phyloP scores from a whole-genome alignment of 2,113 vertebrate species.

The Pollimyrus isidori region DNA sequence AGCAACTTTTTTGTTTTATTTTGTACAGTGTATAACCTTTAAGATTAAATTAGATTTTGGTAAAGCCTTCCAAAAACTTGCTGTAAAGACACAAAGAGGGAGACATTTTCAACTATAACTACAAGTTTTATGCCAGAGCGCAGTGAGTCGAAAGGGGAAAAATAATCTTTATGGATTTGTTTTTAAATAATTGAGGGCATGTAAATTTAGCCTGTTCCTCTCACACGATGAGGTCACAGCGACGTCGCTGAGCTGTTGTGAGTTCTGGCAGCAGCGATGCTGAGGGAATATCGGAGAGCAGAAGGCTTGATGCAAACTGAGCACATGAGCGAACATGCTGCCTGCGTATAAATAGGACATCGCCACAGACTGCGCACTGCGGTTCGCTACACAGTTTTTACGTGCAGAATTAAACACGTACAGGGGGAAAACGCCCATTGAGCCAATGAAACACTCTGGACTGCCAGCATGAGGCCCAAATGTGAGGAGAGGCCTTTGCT shows the following conservation, averaged over 20 bases:
- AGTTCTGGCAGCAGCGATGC: not conserved
- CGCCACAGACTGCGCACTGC: not conserved
- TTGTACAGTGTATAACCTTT: not conserved
- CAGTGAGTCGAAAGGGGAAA: not conserved
- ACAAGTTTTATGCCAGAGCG: not conserved
- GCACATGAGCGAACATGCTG: not conserved
- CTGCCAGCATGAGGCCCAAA: not conserved
- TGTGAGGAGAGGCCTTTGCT: not conserved
- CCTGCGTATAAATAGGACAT: conserved; percentile 1
- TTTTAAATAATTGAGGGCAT: not conserved
- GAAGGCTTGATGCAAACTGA: not conserved
- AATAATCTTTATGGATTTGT: not conserved
- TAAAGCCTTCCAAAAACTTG: not conserved
- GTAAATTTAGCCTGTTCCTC: not conserved
- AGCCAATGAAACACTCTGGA: not conserved
- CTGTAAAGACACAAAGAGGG: not conserved
- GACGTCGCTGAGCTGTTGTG: not conserved
- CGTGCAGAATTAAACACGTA: not conserved
- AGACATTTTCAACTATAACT: not conserved
- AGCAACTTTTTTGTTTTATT: not conserved
- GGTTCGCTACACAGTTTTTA: not conserved
- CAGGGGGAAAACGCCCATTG: not conserved
- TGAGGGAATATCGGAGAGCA: not conserved
- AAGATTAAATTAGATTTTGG: conserved; percentile 3
- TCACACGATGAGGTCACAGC: not conserved